phyloP scores from a whole-genome alignment of 2,797 vertebrate species.

The Notolabrus celidotus region DNA sequence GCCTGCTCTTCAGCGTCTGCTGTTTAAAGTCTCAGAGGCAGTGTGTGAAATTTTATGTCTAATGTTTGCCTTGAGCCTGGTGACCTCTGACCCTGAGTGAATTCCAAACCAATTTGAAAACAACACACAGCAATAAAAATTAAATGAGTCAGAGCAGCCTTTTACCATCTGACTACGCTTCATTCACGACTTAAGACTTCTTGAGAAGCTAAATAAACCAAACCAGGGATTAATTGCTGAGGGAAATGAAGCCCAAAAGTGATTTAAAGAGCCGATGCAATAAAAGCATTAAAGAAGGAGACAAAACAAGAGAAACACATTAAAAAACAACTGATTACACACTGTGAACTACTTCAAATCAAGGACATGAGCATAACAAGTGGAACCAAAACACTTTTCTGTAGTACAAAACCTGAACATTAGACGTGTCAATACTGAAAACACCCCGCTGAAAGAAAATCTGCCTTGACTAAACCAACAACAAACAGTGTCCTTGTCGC shows the following conservation, averaged over 20 bases:
- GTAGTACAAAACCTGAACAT: too few relatives aligned
- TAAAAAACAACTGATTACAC: not conserved
- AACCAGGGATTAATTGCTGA: conserved; percentile 25
- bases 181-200: conserved; percentile 1
- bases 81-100: conserved; percentile 22
- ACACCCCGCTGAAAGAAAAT: too few relatives aligned
- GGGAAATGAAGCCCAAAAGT: not conserved
- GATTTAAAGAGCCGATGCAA: conserved; percentile 1
- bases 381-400: too few relatives aligned
- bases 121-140: conserved; percentile 21
- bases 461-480: too few relatives aligned
- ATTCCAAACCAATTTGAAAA: conserved; percentile 25
- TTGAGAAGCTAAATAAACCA: not conserved
- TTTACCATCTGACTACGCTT: not conserved
- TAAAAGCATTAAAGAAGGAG: not conserved
- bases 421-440: too few relatives aligned
- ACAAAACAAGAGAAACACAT: not conserved
- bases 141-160: conserved; percentile 24
- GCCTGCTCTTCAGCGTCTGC: not conserved
- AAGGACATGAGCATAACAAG: too few relatives aligned
- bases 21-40: conserved; percentile 1
- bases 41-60: conserved; percentile 11
- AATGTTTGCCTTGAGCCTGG: conserved; percentile 3
- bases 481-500: too few relatives aligned
- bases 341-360: too few relatives aligned